Base-by-base conservation (phyloP, 2,797 vertebrate species). In the Phoeniculus purpureus region DNA sequence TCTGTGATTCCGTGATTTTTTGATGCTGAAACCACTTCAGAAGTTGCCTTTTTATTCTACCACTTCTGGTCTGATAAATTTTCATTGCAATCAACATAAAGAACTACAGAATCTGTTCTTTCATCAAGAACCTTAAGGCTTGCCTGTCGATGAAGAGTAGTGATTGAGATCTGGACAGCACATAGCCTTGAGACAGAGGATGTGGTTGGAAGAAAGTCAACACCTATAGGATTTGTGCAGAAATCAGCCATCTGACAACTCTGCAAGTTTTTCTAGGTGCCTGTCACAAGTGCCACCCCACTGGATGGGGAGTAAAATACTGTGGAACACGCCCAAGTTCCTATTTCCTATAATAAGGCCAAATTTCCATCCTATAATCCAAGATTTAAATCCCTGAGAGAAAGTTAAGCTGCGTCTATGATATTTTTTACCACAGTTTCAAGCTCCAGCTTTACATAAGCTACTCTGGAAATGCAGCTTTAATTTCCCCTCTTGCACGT, bases 401-500 rank as follows among this genome's bases (percentile, higher is more conserved):
- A 47, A 89, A 79, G 14, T 51, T 40, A 76, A 76, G 8, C 5
- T 84, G 5, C 27, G 26, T 84, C 34, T 80, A 2, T 50, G 32
- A 79, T 34, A 64, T 59, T 84, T 58, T 45, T 64, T 40, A 31
- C 32, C 29, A 59, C 64, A 81, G 60, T 83, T 93, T 89, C 66
- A 20, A 51, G 48, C 52, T 89, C 32, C 66, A 68, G 37, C 40
- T 47, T 56, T 85, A 55, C 19, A 6, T 6, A 48, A 83, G 23
- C 74, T 59, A 59, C 73, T 72, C 74, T 79, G 77, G 68, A 93
- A 93, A 90, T 47, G 66, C 90, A 67, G 3, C 68, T 94, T 91
- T 95, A 88, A 92, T 94, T 95, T 93, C 58, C 79, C 80, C 17
- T 82, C 90, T 55, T 81, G 66, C 31, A 91, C n/a, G 64, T 76